A percentile compares a stretch with the other conserved stretches of the same genome.
Conservation (phyloP, 2,113 vertebrate genomes). For the Dromaius novaehollandiae region DNA sequence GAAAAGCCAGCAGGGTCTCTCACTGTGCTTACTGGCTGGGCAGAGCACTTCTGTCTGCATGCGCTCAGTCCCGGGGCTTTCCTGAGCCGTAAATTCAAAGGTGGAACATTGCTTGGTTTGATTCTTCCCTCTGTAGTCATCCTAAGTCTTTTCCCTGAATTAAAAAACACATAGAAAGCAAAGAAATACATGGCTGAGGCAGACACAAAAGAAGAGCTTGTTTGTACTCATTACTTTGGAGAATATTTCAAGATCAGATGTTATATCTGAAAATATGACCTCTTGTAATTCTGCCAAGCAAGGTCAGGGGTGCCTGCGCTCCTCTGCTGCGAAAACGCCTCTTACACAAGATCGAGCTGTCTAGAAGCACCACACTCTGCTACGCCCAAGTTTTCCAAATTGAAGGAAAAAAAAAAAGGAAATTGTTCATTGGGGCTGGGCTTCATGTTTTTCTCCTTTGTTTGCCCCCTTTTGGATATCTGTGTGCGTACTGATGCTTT, state of each 20-base stretch:
- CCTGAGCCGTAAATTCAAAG: background rate
- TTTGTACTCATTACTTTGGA: conserved; percentile 28
- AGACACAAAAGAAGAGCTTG: background rate
- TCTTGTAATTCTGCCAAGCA: conserved; percentile 9
- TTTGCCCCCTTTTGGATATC: background rate
- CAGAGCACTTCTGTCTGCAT: background rate
- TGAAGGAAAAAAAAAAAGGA: background rate
- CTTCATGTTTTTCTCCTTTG: background rate
- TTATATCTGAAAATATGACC: conserved; percentile 38
- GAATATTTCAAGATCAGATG: conserved; percentile 44
- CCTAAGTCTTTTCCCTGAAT: background rate
- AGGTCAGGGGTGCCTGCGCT: background rate
- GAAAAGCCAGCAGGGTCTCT: background rate
- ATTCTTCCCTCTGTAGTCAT: background rate
- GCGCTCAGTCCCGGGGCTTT: background rate
- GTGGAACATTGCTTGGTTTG: background rate
- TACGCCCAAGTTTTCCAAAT: background rate
- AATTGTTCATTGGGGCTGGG: background rate
- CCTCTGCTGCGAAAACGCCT: background rate
- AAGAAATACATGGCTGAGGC: background rate
- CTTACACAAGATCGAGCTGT: background rate
- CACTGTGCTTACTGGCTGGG: background rate
- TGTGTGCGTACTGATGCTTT: background rate
- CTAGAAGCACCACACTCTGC: background rate
- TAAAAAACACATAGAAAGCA: background rate